These are phyloP conservation scores for Columba janthina DNA, from an alignment of 2,113 vertebrate genomes.

Conservation along the genomic window DNA sequence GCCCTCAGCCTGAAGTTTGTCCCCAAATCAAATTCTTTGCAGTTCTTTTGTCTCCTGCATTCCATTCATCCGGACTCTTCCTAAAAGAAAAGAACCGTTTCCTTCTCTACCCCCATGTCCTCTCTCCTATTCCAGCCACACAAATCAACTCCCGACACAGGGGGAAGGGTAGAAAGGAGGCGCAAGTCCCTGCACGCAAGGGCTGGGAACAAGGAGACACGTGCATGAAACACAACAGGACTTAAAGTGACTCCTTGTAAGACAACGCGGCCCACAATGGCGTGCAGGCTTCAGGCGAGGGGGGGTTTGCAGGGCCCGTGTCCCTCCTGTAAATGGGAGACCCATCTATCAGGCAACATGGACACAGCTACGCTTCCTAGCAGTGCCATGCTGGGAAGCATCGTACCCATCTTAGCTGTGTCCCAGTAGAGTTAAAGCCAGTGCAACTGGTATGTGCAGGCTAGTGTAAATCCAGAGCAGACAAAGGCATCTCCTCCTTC, in stretches of 20 bases:
- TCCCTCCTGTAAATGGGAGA: neutral
- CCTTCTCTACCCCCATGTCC: neutral
- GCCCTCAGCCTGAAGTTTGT: constrained; percentile 27
- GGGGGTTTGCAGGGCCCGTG: neutral
- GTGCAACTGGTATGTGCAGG: constrained; percentile 8
- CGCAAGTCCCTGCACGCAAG: constrained; percentile 32
- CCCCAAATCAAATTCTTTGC: constrained; percentile 2
- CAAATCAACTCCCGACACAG: neutral
- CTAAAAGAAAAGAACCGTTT: neutral
- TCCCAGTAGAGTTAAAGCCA: constrained; percentile 33
- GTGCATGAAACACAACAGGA: constrained; percentile 26
- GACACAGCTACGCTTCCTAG: neutral
- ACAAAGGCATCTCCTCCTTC: constrained; percentile 53
- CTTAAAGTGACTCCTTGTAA: neutral
- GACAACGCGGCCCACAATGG: neutral
- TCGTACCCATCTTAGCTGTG: neutral
- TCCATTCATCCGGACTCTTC: neutral
- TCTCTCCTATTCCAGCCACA: neutral
- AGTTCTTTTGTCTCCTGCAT: constrained; percentile 26
- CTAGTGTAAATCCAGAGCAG: constrained; percentile 41
- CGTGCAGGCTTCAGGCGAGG: neutral
- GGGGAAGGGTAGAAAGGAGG: neutral
- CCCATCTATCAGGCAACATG: neutral
- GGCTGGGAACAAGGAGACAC: constrained; percentile 34
- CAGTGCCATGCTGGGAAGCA: neutral